Evolutionary conservation across 1,140 invertebrate genomes (phyloP).

Genomic region (Lasioglossum baleicum): DNA sequence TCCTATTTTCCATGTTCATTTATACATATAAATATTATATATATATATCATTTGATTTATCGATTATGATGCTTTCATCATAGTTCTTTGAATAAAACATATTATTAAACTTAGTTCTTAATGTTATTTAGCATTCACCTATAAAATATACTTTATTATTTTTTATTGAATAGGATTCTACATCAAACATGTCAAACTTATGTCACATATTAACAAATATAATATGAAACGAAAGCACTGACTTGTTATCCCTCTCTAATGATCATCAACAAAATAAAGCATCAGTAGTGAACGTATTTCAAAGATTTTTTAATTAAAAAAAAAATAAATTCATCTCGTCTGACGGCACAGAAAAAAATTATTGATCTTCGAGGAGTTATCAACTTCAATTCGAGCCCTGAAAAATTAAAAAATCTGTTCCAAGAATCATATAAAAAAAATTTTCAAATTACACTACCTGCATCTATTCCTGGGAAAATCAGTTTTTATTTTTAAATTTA

Average conservation of each 20-base stretch:
- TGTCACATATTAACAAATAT: background rate
- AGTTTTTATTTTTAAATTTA: too few species aligned
- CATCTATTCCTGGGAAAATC: too few species aligned
- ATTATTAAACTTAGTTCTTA: slow-evolving; percentile 42
- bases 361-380: too few species aligned
- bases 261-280: background rate
- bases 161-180: background rate
- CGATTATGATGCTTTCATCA: slow-evolving; percentile 58
- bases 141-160: background rate
- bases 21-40: slow-evolving; percentile 67
- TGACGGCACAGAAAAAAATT: too few species aligned
- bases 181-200: background rate
- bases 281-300: background rate
- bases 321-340: too few species aligned
- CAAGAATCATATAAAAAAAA: too few species aligned
- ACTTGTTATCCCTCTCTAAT: background rate
- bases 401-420: too few species aligned
- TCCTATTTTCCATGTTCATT: slow-evolving; percentile 64
- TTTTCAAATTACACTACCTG: too few species aligned
- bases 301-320: too few species aligned
- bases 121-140: slow-evolving; percentile 23
- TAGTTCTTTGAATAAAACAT: slow-evolving; percentile 68
- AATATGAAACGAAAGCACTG: background rate
- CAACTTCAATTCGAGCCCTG: too few species aligned
- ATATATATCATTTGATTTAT: slow-evolving; percentile 69